These are phyloP conservation scores for Ahaetulla prasina DNA, from an alignment of 2,113 vertebrate species.

Conservation along the genomic window DNA sequence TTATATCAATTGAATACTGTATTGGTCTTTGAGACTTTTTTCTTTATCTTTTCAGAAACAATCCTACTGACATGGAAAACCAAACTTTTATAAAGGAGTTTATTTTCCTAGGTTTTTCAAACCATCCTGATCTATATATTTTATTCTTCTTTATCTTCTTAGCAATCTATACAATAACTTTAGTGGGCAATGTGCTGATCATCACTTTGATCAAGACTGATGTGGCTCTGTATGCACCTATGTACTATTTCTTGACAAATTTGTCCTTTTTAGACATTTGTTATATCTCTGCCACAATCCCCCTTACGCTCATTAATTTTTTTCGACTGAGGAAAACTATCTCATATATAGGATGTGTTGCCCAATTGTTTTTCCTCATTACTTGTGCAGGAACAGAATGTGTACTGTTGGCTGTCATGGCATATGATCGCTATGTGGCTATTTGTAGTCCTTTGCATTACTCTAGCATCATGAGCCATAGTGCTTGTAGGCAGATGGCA, in stretches of 20 bases:
- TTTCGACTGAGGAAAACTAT: conserved; percentile 19
- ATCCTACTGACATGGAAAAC: conserved; percentile 27
- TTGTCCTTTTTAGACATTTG: conserved; percentile 55
- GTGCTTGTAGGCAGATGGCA: conserved; percentile 19
- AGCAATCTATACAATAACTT: conserved; percentile 38
- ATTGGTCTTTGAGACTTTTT: not conserved
- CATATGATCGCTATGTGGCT: conserved; percentile 25
- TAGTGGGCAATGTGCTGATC: conserved; percentile 41
- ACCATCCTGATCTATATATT: conserved; percentile 13
- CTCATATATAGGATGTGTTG: conserved; percentile 33
- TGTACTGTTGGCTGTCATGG: conserved; percentile 46
- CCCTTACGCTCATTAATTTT: conserved; percentile 39
- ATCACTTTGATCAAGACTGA: conserved; percentile 45
- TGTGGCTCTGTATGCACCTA: conserved; percentile 43
- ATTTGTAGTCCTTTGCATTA: conserved; percentile 40
- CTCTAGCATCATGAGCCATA: conserved; percentile 21
- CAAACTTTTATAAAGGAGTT: conserved; percentile 43
- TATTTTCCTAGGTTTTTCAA: conserved; percentile 51
- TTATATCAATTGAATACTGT: not conserved
- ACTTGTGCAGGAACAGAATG: conserved; percentile 23
- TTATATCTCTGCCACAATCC: conserved; percentile 52
- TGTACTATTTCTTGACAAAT: conserved; percentile 45
- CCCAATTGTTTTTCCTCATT: conserved; percentile 55
- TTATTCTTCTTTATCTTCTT: conserved; percentile 44
- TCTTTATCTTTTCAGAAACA: not conserved